Evolutionary conservation across 2,797 vertebrate species (phyloP), one percentile per base, ranked within the genome.

Genomic region (Harpagifer antarcticus): DNA sequence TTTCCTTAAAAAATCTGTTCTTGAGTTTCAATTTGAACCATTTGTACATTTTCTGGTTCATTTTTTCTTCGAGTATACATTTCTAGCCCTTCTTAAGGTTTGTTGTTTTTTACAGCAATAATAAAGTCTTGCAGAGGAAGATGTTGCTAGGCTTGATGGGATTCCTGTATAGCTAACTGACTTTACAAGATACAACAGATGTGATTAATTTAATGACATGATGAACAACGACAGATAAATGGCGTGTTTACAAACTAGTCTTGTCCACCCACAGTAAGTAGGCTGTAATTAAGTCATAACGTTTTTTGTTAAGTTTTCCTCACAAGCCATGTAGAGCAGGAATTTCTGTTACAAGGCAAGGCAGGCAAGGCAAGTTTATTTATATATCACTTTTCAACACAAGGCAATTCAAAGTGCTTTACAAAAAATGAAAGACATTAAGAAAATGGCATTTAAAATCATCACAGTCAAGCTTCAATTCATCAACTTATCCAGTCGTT

Each of bases 141-240:
- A 68, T 15, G 42, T 9, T 43, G 9, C 33, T 62, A 56, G 56
- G 33, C 58, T 53, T 65, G 52, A 79, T 17, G 52, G 17, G 33
- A 63, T 19, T 60, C 52, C 16, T 68, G 49, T 60, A 53, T 55
- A 63, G 76, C 61, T 55, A 74, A 82, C 70, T 67, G 69, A 54
- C 27, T 78, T 74, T 80, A 58, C 79, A 59, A 69, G 65, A 79
- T 83, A 72, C 44, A 69, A 73, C 68, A 63, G 49, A 78, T 69
- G 72, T 75, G 81, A 81, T 84, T 82, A 76, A 79, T 81, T 48
- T 19, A 80, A 81, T 65, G 68, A 42, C 65, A 67, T 76, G 82
- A 79, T 81, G 65, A 74, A 72, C 56, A 67, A 74, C 82, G 83
- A 82, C 84, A 85, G 76, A 84, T 72, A 78, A 85, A 74, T 81